Base-by-base conservation (phyloP, 2,113 vertebrate genomes). In the Boleophthalmus pectinirostris region DNA sequence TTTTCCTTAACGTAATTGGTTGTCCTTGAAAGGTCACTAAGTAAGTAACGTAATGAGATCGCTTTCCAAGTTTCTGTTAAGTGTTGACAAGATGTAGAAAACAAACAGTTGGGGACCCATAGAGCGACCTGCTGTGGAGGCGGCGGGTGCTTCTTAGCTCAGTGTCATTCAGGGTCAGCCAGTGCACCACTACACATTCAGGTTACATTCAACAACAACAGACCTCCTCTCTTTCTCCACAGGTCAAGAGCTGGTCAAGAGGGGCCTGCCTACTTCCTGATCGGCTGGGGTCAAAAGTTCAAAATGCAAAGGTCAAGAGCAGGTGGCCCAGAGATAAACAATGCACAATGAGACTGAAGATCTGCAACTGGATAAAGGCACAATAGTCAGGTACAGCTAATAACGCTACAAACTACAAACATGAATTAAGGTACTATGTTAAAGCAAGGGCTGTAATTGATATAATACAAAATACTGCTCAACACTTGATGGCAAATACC, bases 241-340 rank as follows among this genome's bases (percentile, higher is more conserved):
- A 56, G 82, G 83, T 86, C 74, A 84, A 85, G 74, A 70, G 76
- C 45, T 78, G 75, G 80, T 81, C 71, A 74, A 85, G 77, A 77
- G 83, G 66, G 73, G 73, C 68, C 74, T 69, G 54, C 65, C 64
- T 64, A 64, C 69, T 81, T 61, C 79, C 3, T 66, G 73, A 80
- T 64, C 72, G 66, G 57, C 24, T 0, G 4, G 35, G 51, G 73
- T 82, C 81, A 79, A 71, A 85, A 83, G 63, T 84, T 75, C 14
- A 75, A 77, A 51, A 77, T 53, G 74, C 66, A 75, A 21, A 53
- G 74, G 68, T 77, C 64, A 70, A 72, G 64, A 85, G 57, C 68
- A 79, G 80, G 72, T 81, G 73, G 66, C 18, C 11, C 15, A 47
- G 46, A 75, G 25, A 60, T 60, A 60, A 25, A 33, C 24, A 33